Evolutionary conservation across 2,797 vertebrate genomes (phyloP).

Genomic region (Ispidina lecontei): DNA sequence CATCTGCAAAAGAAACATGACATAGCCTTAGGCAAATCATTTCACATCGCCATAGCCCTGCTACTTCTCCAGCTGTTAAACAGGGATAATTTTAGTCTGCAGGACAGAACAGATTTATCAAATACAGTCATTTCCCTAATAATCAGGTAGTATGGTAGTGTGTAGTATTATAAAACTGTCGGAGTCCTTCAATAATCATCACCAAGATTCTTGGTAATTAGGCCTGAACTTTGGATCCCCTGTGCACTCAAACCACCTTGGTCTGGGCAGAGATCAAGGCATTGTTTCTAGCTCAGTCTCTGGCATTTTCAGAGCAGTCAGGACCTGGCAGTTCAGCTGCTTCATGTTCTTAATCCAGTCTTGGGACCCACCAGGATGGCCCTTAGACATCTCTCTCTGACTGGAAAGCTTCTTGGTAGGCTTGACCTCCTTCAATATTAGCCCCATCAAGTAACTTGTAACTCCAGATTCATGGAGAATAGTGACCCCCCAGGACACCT

Average conservation of each 20-base stretch:
- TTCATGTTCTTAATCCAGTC: background rate
- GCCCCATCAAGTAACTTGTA: background rate
- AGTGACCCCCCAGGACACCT: fast-evolving
- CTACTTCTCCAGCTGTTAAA: constrained; percentile 18
- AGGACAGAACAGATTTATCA: background rate
- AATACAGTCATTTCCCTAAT: background rate
- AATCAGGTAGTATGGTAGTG: background rate
- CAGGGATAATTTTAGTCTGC: background rate
- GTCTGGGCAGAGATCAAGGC: background rate
- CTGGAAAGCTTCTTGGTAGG: background rate
- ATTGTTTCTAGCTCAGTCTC: background rate
- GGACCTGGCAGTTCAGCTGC: background rate
- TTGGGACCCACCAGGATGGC: background rate
- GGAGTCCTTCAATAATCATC: background rate
- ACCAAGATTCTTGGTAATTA: background rate
- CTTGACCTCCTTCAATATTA: background rate
- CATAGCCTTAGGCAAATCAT: background rate
- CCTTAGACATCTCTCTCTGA: background rate
- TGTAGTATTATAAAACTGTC: background rate
- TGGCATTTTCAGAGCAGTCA: background rate
- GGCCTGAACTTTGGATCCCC: background rate
- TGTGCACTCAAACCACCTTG: background rate
- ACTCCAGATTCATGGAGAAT: background rate
- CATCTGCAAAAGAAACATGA: background rate
- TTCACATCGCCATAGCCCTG: background rate